Evolutionary conservation across 2,888 invertebrate genomes (phyloP), one percentile per base, ranked within the genome.

Genomic region (Protonemura montana): DNA sequence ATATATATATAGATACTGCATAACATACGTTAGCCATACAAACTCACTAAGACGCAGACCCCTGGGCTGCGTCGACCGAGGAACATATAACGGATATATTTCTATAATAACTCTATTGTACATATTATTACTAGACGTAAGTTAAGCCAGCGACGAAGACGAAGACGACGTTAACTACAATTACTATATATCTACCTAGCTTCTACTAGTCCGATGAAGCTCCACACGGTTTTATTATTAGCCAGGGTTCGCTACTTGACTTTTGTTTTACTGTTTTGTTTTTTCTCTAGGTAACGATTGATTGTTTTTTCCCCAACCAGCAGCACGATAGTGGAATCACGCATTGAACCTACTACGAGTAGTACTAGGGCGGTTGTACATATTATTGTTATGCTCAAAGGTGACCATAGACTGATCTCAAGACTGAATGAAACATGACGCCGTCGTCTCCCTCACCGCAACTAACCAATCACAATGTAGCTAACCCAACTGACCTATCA

Each of bases 321-420:
- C 59, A 59, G 59, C 59, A 59, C 21, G 59, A 21, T 7, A 59
- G 59, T 59, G 59, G 35, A 59, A 59, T 59, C 59, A 59, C 59
- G 59, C 1, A 59, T 59, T 59, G 59, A 59, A 59, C 16, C 76
- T 78, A 78, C 78, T 78, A 3, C 78, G 6, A 16, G 6, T 28
- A 16, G 28, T 81, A 30, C 81, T 25, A 86, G 30, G 86, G 85
- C 86, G 84, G 85, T 82, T 87, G 87, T 87, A 87, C 85, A 87
- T 87, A 86, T 86, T 83, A 82, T 77, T 81, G 85, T 83, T 76
- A 28, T 77, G 86, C 87, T 86, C 86, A 85, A 87, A 86, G 87
- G 87, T 86, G 87, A 86, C 86, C 86, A 85, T 86, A 86, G 87
- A 87, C 87, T 87, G 87, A 87, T 83, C 76, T 78, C 82, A 87